Base-by-base conservation (phyloP, 2,888 invertebrate genomes). In the Nineta flava region DNA sequence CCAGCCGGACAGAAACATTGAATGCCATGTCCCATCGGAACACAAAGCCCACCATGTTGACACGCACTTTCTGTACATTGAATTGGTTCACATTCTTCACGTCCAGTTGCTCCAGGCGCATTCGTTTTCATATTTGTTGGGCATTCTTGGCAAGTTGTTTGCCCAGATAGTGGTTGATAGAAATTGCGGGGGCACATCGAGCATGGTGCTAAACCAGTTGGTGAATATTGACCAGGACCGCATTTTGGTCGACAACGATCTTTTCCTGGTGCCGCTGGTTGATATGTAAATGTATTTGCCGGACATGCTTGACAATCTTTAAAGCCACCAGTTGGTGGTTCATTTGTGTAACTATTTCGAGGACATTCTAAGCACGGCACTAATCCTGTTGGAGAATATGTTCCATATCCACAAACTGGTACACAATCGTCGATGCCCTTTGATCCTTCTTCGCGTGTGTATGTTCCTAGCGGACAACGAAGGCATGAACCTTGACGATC, bases 1-100 rank as follows among this genome's bases (percentile, higher is more conserved):
- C 93, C 93, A 59, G 92, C 92, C 0, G 93, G 92, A 59, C 94
- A 94, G 70, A 90, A 87, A 63, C 94, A 94, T 63, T 90, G 90
- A 43, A 91, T 75, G 47, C 83, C 83, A 57, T 93, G 93, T 40
- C 87, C 86, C 76, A 88, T 83, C 1, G 91, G 87, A 7, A 91
- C 79, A 62, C 93, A 93, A 1, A 92, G 71, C 9, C 93, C 93
- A 2, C 92, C 92, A 60, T 93, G 92, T 65, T 90, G 86, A 59
- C 94, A 94, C 50, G 87, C 82, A 51, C 79, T 85, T 55, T 88
- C 87, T 0, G 85, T 83, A 59, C 95, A 95, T 57, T 87, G 83
- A 1, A 94, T 83, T 1, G 84, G 79, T 54, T 84, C 78, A 65
- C 95, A 96, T 61, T 91, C 87, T 59, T 90, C 90, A 49, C 87